Conservation (phyloP, 2,113 vertebrate species). For the Stomatorhinus ivindoensis region DNA sequence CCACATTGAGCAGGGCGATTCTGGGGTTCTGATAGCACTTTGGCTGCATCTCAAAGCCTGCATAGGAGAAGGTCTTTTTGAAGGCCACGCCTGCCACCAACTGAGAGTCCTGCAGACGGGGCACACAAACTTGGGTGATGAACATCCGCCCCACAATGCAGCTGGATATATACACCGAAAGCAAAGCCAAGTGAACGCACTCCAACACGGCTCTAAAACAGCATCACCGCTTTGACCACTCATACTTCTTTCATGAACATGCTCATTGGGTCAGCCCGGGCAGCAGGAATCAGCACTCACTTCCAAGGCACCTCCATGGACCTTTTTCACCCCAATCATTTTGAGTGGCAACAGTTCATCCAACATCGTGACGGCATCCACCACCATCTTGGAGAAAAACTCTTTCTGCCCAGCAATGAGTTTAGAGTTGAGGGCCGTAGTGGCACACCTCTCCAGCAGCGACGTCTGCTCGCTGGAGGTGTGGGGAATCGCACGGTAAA, state of each 20-base stretch:
- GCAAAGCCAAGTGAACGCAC: background rate
- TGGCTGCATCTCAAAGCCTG: conserved; percentile 97
- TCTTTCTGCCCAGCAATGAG: conserved; percentile 87
- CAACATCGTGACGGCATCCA: conserved; percentile 86
- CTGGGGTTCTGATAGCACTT: conserved; percentile 79
- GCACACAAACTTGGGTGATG: background rate
- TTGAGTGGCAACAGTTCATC: conserved; percentile 88
- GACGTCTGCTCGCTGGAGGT: conserved; percentile 72
- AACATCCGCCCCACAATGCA: background rate
- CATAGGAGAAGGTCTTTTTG: conserved; percentile 97
- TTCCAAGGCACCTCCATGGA: conserved; percentile 92
- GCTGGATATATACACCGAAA: background rate
- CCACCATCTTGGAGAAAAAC: conserved; percentile 89
- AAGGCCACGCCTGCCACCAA: conserved; percentile 89
- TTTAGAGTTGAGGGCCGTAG: conserved; percentile 92
- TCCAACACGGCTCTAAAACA: background rate
- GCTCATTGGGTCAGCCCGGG: background rate
- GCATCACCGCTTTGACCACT: background rate
- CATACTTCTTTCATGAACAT: background rate
- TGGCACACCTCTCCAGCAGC: conserved; percentile 84
- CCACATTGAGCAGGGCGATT: conserved; percentile 88
- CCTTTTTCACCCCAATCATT: conserved; percentile 98
- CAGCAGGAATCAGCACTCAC: conserved; percentile 50
- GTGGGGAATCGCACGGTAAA: background rate
- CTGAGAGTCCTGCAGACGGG: conserved; percentile 75